Evolutionary conservation across 2,888 invertebrate species (phyloP), one percentile per base, ranked within the genome.

Genomic region (Peribatodes rhomboidaria): DNA sequence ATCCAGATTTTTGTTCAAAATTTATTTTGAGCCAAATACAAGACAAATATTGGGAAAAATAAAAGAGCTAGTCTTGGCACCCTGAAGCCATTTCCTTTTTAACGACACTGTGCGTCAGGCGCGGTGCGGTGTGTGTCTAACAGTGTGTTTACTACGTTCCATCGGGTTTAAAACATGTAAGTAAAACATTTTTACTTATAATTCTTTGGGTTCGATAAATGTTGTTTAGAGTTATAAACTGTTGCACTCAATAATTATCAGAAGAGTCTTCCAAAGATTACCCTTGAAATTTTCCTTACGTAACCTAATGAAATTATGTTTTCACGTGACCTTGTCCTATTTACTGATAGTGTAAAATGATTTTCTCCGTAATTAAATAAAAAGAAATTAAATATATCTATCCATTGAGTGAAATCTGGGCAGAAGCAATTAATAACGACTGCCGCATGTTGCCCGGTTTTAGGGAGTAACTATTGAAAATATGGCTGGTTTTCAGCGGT

Each of bases 251-350:
- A 27, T 1, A 49, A 35, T 11, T 49, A 16, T 13, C 6, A n/a
- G 3, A 22, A 20, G 31, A 55, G n/a, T 44, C 7, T 16, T 18
- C 1, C 20, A 49, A 42, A 14, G 22, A 13, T 50, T 18, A 66
- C 60, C 63, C 68, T 65, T 60, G 63, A 68, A 69, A 69, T 81
- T 83, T 82, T 70, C 84, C 92, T 92, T 93, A 93, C 92, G 92
- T 93, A 92, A 92, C 86, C 50, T 86, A 88, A 87, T 86, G 83
- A 79, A 88, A 87, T 90, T 87, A 88, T 84, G 85, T 84, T 87
- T 85, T 87, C 91, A 90, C 90, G 90, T 92, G 92, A 92, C 92
- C 92, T 92, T 93, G 91, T 74, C 76, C 88, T 74, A 87, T 83
- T 72, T 82, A 66, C 10, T 55, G 42, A 35, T 58, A 63, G 18